These are phyloP conservation scores for Pseudolaguvia tuberculata DNA, from an alignment of 2,113 vertebrate species.

Conservation along the genomic window DNA sequence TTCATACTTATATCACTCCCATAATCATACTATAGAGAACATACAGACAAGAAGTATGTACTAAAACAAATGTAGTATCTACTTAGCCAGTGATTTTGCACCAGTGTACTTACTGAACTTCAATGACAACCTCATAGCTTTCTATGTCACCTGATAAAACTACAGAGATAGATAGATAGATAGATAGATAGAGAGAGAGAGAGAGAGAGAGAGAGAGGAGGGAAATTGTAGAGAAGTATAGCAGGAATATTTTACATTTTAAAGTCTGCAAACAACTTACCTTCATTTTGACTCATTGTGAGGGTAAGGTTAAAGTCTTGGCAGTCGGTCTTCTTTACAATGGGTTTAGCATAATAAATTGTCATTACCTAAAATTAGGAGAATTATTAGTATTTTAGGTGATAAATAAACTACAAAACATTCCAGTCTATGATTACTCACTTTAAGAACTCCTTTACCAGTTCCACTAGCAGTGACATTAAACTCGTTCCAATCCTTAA, in stretches of 20 bases:
- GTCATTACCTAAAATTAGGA: conserved; percentile 67
- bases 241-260: too few species aligned
- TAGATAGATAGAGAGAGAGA: too few species aligned
- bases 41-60: too few species aligned
- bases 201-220: too few species aligned
- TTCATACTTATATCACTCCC: too few species aligned
- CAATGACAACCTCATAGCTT: conserved; percentile 30
- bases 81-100: too few species aligned
- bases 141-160: conserved; percentile 21
- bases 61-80: too few species aligned
- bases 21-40: too few species aligned
- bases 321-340: conserved; percentile 63
- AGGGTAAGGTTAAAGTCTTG: conserved; percentile 68
- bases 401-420: background rate
- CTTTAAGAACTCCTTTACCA: conserved; percentile 70
- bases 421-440: conserved; percentile 48
- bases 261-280: background rate
- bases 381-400: too few species aligned
- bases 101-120: conserved; percentile 23
- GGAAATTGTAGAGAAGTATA: background rate
- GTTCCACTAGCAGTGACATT: conserved; percentile 66
- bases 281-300: background rate
- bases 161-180: too few species aligned
- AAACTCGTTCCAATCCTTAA: conserved; percentile 69
- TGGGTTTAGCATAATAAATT: conserved; percentile 69